Evolutionary conservation across 1,140 invertebrate species (phyloP).

Genomic region (Lamellibrachia luymesi): DNA sequence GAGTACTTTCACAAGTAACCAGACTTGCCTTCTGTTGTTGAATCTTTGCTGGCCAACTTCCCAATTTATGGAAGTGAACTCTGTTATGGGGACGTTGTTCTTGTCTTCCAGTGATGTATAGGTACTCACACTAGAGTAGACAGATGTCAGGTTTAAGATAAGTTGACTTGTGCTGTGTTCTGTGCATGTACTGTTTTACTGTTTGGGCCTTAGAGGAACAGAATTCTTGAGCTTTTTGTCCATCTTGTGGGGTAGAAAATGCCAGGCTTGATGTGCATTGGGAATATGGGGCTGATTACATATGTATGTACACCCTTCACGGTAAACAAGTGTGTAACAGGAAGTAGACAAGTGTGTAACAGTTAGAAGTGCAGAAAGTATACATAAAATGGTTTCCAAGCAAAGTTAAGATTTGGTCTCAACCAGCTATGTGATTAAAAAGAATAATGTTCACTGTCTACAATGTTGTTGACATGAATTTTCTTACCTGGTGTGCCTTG

Average conservation of each 20-base stretch:
- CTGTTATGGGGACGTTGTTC: not conserved
- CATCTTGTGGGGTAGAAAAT: not conserved
- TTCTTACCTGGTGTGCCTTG: no score
- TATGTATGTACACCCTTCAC: not conserved
- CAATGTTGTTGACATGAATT: no score
- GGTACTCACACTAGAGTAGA: not conserved
- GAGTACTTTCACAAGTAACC: not conserved
- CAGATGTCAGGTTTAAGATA: not conserved
- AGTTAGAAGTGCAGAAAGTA: no score
- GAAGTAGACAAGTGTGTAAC: no score
- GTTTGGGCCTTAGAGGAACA: not conserved
- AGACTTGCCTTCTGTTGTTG: not conserved
- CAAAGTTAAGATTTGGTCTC: no score
- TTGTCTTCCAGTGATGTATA: not conserved
- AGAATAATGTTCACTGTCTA: no score
- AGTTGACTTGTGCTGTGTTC: not conserved
- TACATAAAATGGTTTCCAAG: no score
- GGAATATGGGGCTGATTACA: not conserved
- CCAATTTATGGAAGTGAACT: not conserved
- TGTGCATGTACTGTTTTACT: not conserved
- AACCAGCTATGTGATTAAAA: no score
- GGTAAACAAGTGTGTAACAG: not conserved
- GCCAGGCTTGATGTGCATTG: not conserved
- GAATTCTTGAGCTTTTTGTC: not conserved
- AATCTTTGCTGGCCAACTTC: not conserved